Evolutionary conservation across 2,888 invertebrate genomes (phyloP), one percentile per base, ranked within the genome.

Genomic region (Hanleya hanleyi): DNA sequence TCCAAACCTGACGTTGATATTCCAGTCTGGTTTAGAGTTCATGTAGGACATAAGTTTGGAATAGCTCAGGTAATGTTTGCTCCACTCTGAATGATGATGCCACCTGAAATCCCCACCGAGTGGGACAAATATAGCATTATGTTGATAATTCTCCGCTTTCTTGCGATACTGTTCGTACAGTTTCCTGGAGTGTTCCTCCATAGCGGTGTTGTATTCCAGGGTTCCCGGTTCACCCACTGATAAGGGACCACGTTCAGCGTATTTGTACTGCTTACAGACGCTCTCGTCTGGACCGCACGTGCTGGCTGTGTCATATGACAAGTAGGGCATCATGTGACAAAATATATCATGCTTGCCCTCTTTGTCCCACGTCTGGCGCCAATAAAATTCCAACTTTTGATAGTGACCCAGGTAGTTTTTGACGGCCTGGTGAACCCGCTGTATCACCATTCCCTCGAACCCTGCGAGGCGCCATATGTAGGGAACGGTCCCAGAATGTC

Each of bases 51-150:
- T 95, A 76, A 98, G 93, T 86, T 95, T 74, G 61, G 95, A 95
- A 91, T 98, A 98, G 89, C 97, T 98, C n/a, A 92, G 92, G 87
- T 97, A 97, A 88, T 98, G 98, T 83, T 97, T 96, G 86, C 97
- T 96, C 93, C 97, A 97, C 90, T 98, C 98, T 22, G 94, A 93
- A 38, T 94, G 93, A 80, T 95, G 94, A 86, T 97, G 96, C 90
- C 96, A 98, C 9, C 97, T 93, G 90, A 98, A 98, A 90, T 98
- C 98, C 87, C 98, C 98, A 0, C 98, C 98, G 5, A 98, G 92
- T 0, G 97, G 97, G 88, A 98, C 95, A 26, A 98, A 92, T 0
- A 96, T 96, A 0, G 97, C 96, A 87, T 97, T 97, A 89, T 97
- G 97, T 0, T 95, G 94, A 81, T 96, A 96, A 29, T 97, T 91